Evolutionary conservation across 1,140 invertebrate species (phyloP).

Genomic region (Calephelis nemesis): DNA sequence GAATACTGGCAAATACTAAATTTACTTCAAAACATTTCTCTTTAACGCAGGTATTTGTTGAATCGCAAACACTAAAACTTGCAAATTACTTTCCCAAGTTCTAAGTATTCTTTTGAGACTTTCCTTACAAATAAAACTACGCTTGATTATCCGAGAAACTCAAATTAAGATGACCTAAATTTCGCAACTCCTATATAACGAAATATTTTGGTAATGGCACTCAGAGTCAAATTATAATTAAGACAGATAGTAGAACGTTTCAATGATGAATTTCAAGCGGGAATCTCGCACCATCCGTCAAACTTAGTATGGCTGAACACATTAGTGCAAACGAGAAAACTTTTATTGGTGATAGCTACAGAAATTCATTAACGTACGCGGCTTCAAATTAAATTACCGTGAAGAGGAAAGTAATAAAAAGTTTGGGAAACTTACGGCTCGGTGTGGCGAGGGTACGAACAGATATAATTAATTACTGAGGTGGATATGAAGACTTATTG

Average conservation of each 20-base stretch:
- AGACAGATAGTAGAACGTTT: constrained; percentile 19
- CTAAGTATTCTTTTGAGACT: constrained; percentile 1
- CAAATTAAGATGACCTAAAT: constrained; percentile 5
- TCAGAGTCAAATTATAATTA: constrained; percentile 20
- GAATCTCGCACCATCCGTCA: constrained; percentile 31
- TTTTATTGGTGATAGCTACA: constrained; percentile 40
- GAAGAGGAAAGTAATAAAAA: constrained; percentile 31
- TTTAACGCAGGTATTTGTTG: too few relatives aligned
- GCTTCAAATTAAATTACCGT: constrained; percentile 30
- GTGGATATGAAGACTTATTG: not conserved
- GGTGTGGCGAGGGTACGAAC: not conserved
- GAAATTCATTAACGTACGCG: constrained; percentile 41
- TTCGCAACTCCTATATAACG: not conserved
- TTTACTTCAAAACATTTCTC: too few relatives aligned
- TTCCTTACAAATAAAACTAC: not conserved
- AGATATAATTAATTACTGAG: not conserved
- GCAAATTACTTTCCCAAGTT: not conserved
- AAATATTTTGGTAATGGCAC: not conserved
- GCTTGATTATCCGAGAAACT: not conserved
- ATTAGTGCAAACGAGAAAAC: constrained; percentile 43
- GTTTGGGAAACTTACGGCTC: constrained; percentile 17
- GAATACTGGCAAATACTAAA: too few relatives aligned
- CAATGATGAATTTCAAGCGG: constrained; percentile 20
- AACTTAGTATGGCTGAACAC: constrained; percentile 36
- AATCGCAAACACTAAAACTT: constrained; percentile 3